phyloP scores from a whole-genome alignment of 2,888 invertebrate genomes.

The Escarpia spicata region DNA sequence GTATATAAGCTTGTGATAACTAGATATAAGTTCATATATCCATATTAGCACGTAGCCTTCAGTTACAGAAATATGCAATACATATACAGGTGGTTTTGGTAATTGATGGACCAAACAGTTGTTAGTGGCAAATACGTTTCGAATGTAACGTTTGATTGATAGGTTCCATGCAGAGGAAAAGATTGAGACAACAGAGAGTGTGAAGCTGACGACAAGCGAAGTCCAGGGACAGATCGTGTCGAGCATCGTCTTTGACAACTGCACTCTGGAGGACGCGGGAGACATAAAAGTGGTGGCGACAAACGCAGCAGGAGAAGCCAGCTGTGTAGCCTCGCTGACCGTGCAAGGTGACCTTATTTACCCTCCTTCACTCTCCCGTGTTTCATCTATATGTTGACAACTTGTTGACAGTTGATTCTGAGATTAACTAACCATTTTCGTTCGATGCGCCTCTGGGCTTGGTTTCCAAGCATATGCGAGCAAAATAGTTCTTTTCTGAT shows the following conservation, averaged over 20 bases:
- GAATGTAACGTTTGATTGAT: background rate
- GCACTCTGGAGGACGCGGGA: constrained; percentile 85
- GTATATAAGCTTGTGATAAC: background rate
- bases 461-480: too few species aligned
- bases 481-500: background rate
- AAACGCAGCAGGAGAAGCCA: constrained; percentile 42
- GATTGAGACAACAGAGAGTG: constrained; percentile 24
- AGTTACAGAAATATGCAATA: background rate
- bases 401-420: too few species aligned
- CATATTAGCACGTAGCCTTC: background rate
- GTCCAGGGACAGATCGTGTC: constrained; percentile 44
- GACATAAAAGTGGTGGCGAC: constrained; percentile 78
- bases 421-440: too few species aligned
- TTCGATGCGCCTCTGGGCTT: too few species aligned
- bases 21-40: background rate
- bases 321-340: constrained; percentile 70
- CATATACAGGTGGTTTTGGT: background rate
- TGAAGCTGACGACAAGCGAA: constrained; percentile 32
- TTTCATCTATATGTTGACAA: too few species aligned
- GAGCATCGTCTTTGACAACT: constrained; percentile 62
- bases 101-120: background rate
- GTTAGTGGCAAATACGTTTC: background rate
- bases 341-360: constrained; percentile 78
- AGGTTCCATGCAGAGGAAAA: background rate
- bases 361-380: background rate